Evolutionary conservation across 1,140 invertebrate genomes (phyloP).

Genomic region (Apis laboriosa): DNA sequence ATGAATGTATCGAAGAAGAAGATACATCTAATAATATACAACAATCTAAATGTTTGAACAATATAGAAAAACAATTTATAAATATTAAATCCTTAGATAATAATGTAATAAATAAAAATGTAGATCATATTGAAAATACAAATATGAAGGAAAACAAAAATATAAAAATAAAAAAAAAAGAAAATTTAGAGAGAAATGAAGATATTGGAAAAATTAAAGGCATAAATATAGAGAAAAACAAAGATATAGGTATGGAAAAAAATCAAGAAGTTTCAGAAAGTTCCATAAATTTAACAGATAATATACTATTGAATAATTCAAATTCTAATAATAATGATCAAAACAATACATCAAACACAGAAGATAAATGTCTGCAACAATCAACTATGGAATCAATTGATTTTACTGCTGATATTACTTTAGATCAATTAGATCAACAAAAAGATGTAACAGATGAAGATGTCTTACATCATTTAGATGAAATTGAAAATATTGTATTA

Average conservation of each 20-base stretch:
- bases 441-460: conserved; percentile 74
- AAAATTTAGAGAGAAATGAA: neutral
- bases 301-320: neutral
- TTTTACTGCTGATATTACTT: conserved; percentile 57
- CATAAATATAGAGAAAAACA: no score
- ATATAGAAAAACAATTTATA: conserved; percentile 19
- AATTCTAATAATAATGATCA: conserved; percentile 24
- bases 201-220: neutral
- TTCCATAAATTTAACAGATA: neutral
- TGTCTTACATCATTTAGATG: conserved; percentile 73
- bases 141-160: neutral
- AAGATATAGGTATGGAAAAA: neutral
- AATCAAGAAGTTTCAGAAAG: neutral
- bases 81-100: conserved; percentile 1
- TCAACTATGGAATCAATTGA: conserved; percentile 42
- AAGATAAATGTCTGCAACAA: neutral
- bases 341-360: conserved; percentile 1
- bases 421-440: conserved; percentile 59
- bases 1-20: conserved; percentile 69
- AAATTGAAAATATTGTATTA: conserved; percentile 75
- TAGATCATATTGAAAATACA: neutral
- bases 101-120: conserved; percentile 8
- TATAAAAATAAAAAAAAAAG: neutral
- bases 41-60: conserved; percentile 31
- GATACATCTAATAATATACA: conserved; percentile 46